Percentiles rank a stretch among this genome's conserved stretches.
phyloP scores from a whole-genome alignment of 2,888 invertebrate genomes.

The Lycocerus yunnanus region DNA sequence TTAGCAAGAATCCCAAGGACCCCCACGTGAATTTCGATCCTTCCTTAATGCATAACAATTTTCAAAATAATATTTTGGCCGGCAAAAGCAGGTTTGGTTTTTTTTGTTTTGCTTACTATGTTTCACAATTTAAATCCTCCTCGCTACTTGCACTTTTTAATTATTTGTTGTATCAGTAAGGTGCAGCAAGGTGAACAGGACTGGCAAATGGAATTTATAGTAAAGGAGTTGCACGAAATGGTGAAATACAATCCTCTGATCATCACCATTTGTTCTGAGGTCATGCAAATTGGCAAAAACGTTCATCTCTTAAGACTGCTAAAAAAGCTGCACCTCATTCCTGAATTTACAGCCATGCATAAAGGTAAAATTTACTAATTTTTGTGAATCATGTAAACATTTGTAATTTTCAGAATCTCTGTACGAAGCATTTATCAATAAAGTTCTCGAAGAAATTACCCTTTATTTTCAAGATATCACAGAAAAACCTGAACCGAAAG shows the following conservation, averaged over 20 bases:
- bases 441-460: conserved; percentile 43
- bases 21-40: conserved; percentile 7
- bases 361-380: conserved; percentile 3
- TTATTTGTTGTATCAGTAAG: neutral
- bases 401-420: conserved; percentile 42
- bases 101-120: neutral
- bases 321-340: conserved; percentile 44
- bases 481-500: conserved; percentile 6
- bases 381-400: neutral
- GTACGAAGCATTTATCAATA: conserved; percentile 46
- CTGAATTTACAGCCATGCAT: conserved; percentile 3
- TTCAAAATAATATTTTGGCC: neutral
- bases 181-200: conserved; percentile 6
- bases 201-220: conserved; percentile 22
- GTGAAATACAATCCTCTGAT: conserved; percentile 43
- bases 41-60: neutral
- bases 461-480: conserved; percentile 31
- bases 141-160: neutral
- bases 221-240: conserved; percentile 35
- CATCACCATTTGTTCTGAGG: conserved; percentile 43
- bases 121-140: neutral
- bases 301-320: conserved; percentile 48
- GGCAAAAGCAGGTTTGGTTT: conserved; percentile 3
- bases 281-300: conserved; percentile 51
- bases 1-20: conserved; percentile 21